Evolutionary conservation across 2,797 vertebrate genomes (phyloP), one percentile per base, ranked within the genome.

Genomic region (Muscicapa comitata): DNA sequence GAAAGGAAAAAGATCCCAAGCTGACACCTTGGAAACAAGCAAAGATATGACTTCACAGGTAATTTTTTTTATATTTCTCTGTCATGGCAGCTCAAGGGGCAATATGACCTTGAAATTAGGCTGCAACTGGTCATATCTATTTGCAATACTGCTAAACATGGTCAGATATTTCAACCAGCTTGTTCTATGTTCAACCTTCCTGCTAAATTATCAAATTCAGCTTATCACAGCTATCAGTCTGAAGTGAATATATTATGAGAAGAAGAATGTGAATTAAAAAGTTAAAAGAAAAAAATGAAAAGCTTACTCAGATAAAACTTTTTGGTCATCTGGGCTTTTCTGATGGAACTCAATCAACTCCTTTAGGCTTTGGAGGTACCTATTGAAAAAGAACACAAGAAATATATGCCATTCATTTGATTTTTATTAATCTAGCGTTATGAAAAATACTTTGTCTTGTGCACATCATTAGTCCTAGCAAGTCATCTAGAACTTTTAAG

Each of bases 361-460:
- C 98, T 98, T 97, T 87, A 99, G 97, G 95, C 99, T 99, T 97
- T 99, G 99, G 37, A 99, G 98, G 92, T 99, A 99, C 99, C 99
- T 99, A 93, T 84, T 90, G 73, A 97, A 53, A 86, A 93, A 86
- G 10, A 96, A 23, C 16, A 75, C 5, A 72, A 54, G 47, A 90
- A 74, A 88, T 11, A 48, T 0, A 55, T 20, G 42, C 3, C 28
- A 70, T 51, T 57, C 0, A 10, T 73, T 70, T 71, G 17, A 48
- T 37, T 76, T 72, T 90, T 82, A 78, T 33, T 42, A 74, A n/a
- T 40, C 23, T 55, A 37, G 24, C 4, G 83, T 51, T 16, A 65
- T 19, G 6, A 75, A 75, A 79, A 75, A 55, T 19, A 59, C 7
- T 76, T 76, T 17, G 17, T 45, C 17, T 71, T 82, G n/a, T 59